Conservation (phyloP, 2,113 vertebrate genomes). For the Neodontobutis hainanensis region DNA sequence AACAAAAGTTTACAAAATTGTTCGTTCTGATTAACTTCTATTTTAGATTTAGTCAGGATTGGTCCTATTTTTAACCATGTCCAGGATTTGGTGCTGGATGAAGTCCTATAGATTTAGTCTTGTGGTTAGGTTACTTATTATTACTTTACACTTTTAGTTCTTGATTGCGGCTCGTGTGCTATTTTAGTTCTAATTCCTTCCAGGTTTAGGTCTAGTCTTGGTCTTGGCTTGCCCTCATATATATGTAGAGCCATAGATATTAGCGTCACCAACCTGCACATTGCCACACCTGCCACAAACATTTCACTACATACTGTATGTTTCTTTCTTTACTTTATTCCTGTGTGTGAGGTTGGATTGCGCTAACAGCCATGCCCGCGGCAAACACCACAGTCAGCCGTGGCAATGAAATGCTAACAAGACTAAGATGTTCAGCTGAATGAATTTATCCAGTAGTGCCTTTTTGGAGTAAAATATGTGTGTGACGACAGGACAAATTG, state of each 20-base stretch:
- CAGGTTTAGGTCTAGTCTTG: constrained; percentile 9
- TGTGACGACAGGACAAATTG: no score
- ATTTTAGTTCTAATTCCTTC: neutral
- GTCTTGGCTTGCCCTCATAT: no score
- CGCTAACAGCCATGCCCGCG: constrained; percentile 70
- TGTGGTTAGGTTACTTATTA: no score
- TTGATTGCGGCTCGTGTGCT: no score
- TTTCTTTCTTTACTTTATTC: constrained; percentile 36
- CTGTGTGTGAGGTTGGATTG: constrained; percentile 61
- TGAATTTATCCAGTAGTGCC: constrained; percentile 32
- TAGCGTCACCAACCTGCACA: constrained; percentile 27
- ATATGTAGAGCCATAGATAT: constrained; percentile 13
- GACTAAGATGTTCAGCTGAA: no score
- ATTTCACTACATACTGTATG: constrained; percentile 1
- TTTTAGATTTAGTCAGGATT: no score
- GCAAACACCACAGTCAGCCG: constrained; percentile 65
- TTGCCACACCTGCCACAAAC: constrained; percentile 17
- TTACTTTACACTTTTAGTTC: no score
- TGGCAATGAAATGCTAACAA: constrained; percentile 70
- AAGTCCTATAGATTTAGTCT: no score
- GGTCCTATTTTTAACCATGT: no score
- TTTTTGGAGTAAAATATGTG: constrained; percentile 41
- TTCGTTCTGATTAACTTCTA: no score
- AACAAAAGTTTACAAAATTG: no score
- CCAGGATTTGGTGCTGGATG: no score